Percentiles rank a stretch among this genome's conserved stretches.
These are phyloP conservation scores for Brachyhypopomus gauderio DNA, from an alignment of 2,113 vertebrate genomes.

Conservation along the genomic window DNA sequence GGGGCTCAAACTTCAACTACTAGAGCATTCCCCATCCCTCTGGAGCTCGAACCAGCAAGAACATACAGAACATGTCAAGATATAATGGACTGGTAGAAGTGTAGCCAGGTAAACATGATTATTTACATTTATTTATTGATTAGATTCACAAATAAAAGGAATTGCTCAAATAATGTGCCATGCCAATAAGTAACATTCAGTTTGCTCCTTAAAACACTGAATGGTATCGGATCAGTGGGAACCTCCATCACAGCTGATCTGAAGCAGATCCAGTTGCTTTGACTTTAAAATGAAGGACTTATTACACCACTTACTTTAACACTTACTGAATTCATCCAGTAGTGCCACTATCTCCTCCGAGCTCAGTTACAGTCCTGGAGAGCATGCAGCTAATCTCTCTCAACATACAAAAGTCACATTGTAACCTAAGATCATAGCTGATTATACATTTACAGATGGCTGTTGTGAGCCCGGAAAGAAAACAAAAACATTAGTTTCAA, in stretches of 20 bases:
- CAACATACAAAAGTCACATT: constrained; percentile 33
- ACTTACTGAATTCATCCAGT: not conserved
- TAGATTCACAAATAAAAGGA: too few relatives aligned
- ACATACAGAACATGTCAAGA: constrained; percentile 16
- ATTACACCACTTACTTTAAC: not conserved
- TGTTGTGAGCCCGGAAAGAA: constrained; percentile 36
- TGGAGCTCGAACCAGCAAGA: constrained; percentile 30
- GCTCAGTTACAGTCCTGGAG: constrained; percentile 26
- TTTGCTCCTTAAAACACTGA: too few relatives aligned
- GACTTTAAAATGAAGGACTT: not conserved
- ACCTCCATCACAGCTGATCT: not conserved
- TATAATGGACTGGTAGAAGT: not conserved
- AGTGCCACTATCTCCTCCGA: constrained; percentile 12
- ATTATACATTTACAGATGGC: constrained; percentile 45
- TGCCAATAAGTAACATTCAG: too few relatives aligned
- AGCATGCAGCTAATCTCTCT: constrained; percentile 7
- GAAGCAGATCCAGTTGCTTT: not conserved
- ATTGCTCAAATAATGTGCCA: too few relatives aligned
- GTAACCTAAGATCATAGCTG: constrained; percentile 52
- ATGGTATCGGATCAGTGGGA: too few relatives aligned
- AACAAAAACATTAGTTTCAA: constrained; percentile 42
- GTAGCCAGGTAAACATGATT: not conserved
- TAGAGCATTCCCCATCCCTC: constrained; percentile 61
- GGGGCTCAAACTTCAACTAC: constrained; percentile 66
- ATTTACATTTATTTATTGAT: too few relatives aligned